A percentile compares a stretch with the other conserved stretches of the same genome.
Conservation (phyloP, 2,888 invertebrate genomes). For the Axea sp. region DNA sequence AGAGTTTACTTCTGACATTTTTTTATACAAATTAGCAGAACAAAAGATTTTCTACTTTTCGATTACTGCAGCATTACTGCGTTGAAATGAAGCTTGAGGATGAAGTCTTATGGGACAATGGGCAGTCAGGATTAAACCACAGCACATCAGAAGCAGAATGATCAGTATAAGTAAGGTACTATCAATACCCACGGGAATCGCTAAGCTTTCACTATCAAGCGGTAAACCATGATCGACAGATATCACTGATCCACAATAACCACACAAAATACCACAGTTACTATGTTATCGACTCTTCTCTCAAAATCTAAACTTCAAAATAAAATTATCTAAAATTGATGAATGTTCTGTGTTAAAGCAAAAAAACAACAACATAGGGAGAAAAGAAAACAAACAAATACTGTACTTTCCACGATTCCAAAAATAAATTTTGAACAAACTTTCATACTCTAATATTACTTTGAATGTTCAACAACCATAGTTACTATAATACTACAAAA, state of each 20-base stretch:
- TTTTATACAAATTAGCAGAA: no score
- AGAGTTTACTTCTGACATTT: no score
- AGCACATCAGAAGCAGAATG: conserved; percentile 26
- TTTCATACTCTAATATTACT: no score
- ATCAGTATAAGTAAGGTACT: conserved; percentile 20
- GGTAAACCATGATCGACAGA: conserved; percentile 35
- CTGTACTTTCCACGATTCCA: no score
- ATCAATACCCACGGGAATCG: conserved; percentile 18
- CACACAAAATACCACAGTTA: conserved; percentile 31
- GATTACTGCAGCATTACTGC: background rate
- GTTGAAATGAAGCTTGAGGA: conserved; percentile 1
- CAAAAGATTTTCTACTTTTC: no score
- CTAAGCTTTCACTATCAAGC: conserved; percentile 31
- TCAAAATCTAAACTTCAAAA: background rate
- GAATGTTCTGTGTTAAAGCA: no score
- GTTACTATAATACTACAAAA: no score
- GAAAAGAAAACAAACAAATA: no score
- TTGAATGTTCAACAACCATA: no score
- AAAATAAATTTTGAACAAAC: no score
- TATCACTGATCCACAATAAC: conserved; percentile 19
- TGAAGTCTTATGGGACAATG: background rate
- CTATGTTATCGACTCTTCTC: conserved; percentile 21
- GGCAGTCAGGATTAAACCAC: conserved; percentile 9
- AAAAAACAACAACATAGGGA: no score
- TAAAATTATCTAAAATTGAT: background rate